These are phyloP conservation scores for Drosophila mayri DNA, from an alignment of 1,140 invertebrate genomes.

Conservation along the genomic window DNA sequence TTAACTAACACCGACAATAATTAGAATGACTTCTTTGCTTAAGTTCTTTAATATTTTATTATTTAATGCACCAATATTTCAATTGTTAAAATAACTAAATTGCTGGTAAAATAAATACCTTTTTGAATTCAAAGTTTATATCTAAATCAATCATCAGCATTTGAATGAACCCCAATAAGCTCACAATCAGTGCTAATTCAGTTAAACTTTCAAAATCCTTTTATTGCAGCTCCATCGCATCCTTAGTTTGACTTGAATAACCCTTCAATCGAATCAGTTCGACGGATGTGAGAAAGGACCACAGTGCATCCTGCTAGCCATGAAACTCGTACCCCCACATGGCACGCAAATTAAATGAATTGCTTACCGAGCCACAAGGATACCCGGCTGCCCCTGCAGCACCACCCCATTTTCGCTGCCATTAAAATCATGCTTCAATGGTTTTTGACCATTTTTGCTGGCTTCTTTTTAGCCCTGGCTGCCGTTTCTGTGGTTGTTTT, in stretches of 20 bases:
- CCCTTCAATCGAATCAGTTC: slow-evolving; percentile 9
- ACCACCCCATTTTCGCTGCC: slow-evolving; percentile 26
- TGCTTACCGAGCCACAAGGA: slow-evolving; percentile 61
- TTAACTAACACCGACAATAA: background rate
- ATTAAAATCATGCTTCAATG: slow-evolving; percentile 82
- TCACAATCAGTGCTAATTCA: background rate
- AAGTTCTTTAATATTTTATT: no score
- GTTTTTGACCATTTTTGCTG: slow-evolving; percentile 74
- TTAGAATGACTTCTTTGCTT: no score
- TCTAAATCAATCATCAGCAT: background rate
- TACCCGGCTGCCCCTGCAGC: slow-evolving; percentile 9
- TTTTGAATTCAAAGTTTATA: background rate
- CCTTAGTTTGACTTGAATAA: slow-evolving; percentile 5
- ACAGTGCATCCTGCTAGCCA: slow-evolving; percentile 30
- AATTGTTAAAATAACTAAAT: background rate
- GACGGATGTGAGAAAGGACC: slow-evolving; percentile 4
- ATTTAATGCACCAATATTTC: no score
- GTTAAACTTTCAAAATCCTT: slow-evolving; percentile 1
- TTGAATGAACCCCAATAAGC: background rate
- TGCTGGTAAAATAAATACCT: background rate
- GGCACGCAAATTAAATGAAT: slow-evolving; percentile 82
- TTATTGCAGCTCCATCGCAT: background rate
- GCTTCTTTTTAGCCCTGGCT: slow-evolving; percentile 46
- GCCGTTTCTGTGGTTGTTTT: slow-evolving; percentile 13
- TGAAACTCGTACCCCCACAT: slow-evolving; percentile 44